Evolutionary conservation across 2,797 vertebrate genomes (phyloP).

Genomic region (Varecia variegata): DNA sequence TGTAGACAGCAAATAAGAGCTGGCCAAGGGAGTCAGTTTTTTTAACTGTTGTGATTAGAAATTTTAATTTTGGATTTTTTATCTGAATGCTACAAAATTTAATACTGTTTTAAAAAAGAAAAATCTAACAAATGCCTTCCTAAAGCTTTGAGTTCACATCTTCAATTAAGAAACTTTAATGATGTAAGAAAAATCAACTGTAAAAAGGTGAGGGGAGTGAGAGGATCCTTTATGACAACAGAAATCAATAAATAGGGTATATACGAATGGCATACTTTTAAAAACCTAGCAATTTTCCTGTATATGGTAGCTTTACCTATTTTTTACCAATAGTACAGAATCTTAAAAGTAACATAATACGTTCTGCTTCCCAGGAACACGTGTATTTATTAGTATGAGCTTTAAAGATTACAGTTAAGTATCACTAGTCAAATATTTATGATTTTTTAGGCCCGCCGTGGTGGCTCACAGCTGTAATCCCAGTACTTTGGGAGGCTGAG

Average conservation of each 20-base stretch:
- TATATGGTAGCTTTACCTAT: neutral
- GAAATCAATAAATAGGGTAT: neutral
- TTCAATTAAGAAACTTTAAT: constrained; percentile 6
- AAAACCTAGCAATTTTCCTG: neutral
- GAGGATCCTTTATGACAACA: neutral
- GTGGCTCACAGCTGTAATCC: too few species aligned
- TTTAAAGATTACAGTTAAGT: neutral
- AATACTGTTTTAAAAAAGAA: neutral
- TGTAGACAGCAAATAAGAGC: neutral
- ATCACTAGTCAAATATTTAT: neutral
- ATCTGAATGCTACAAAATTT: neutral
- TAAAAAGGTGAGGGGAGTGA: neutral
- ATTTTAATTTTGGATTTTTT: neutral
- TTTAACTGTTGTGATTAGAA: constrained; percentile 15
- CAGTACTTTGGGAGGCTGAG: too few species aligned
- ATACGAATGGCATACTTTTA: neutral
- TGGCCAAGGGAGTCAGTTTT: neutral
- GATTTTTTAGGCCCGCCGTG: neutral
- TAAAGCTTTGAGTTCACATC: neutral
- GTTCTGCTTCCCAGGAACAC: neutral
- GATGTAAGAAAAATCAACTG: neutral
- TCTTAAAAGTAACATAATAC: constrained; percentile 17
- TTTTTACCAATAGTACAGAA: constrained; percentile 34
- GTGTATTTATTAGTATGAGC: neutral
- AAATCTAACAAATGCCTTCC: neutral